phyloP scores from a whole-genome alignment of 2,797 vertebrate species.

The Liasis olivaceus region DNA sequence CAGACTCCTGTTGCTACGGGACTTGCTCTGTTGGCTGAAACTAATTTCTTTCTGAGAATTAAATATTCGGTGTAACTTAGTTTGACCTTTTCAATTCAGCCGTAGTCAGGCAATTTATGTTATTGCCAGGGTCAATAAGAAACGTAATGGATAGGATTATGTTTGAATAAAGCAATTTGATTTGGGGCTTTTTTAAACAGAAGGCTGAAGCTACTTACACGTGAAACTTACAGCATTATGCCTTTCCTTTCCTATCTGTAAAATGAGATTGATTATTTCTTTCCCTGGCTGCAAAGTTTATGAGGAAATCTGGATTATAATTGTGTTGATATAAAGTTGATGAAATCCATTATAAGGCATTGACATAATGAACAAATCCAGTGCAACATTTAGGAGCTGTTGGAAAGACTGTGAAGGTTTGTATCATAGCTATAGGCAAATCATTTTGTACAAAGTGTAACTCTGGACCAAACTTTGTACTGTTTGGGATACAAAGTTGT shows the following conservation, averaged over 20 bases:
- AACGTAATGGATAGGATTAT: not conserved
- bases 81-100: not conserved
- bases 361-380: not conserved
- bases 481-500: constrained; percentile 17
- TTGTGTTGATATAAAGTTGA: not conserved
- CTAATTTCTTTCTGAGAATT: not conserved
- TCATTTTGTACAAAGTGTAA: not conserved
- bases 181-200: not conserved
- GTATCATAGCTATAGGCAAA: not conserved
- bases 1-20: not conserved
- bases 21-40: not conserved
- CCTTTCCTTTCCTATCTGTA: not conserved
- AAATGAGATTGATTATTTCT: not conserved
- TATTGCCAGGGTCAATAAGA: not conserved
- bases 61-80: not conserved
- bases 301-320: not conserved
- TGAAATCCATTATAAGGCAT: not conserved
- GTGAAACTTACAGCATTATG: not conserved
- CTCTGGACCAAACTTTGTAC: not conserved
- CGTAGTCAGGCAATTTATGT: not conserved
- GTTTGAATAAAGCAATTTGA: not conserved
- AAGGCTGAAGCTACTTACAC: not conserved
- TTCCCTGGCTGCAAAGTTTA: not conserved
- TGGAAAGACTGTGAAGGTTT: not conserved
- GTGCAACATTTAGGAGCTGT: not conserved